Evolutionary conservation across 2,113 vertebrate species (phyloP), one percentile per base, ranked within the genome.

Genomic region (Pseudorectes ferrugineus): DNA sequence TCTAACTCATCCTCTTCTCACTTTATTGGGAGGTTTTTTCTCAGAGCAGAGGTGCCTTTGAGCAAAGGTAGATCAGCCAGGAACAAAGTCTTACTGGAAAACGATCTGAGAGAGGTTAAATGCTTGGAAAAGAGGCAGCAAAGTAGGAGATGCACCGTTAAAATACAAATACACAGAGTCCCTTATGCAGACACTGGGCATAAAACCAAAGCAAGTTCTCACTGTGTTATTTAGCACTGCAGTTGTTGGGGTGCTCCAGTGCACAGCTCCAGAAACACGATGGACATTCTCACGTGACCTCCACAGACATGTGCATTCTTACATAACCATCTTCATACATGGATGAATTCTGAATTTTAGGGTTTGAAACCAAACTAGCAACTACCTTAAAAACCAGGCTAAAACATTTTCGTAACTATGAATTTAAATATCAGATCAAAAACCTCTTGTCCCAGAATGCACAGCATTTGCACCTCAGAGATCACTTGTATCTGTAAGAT

Each of bases 21-120:
- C 49, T 92, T 94, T 62, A 42, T 31, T 45, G 26, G n/a, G 62
- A 88, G 57, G 15, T 36, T 85, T 92, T 92, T 73, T 49, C 35
- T 54, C 25, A 33, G 33, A 59, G 48, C 83, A 92, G 21, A 33
- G 52, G 26, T 79, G 62, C 57, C 83, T 73, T 76, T 45, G 62
- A 92, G 29, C 33, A 71, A 66, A 71, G 28, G 25, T 6, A 61
- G 57, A 66, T 58, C 43, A 82, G 36, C 38, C 46, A 71, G 78
- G 62, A 62, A 22, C 29, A 78, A 75, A 73, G n/a, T 18, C 54
- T 73, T 26, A 28, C 25, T 38, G 42, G 12, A 48, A 58, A 14
- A 72, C 65, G 61, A 73, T 16, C 40, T 28, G 21, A 55, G 85
- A 54, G n/a, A 81, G 59, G 49, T 77, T 73, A 91, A 90, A 65